Percentiles rank a stretch among this genome's conserved stretches.
Evolutionary conservation across 1,140 invertebrate genomes (phyloP).

Genomic region (Meloidogyne floridensis): DNA sequence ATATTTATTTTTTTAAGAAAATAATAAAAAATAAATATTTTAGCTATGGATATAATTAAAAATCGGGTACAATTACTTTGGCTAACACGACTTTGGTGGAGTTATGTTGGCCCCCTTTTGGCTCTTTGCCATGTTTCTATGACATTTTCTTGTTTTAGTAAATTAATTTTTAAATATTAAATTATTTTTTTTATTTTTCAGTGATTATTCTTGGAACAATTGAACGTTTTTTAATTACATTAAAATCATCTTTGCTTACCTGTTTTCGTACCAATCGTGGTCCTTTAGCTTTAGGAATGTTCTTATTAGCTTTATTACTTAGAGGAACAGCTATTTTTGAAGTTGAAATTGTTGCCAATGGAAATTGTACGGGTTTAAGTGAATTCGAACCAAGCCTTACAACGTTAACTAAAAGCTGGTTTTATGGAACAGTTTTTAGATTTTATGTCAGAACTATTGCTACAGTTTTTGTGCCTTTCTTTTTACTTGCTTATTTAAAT

Average conservation of each 20-base stretch:
- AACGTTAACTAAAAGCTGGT: conserved; percentile 37
- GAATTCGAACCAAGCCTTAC: conserved; percentile 46
- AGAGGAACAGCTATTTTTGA: conserved; percentile 53
- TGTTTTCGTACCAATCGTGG: conserved; percentile 51
- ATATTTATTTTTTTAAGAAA: too few species aligned
- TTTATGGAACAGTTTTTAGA: conserved; percentile 53
- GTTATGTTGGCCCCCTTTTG: conserved; percentile 51
- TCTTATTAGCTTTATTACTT: conserved; percentile 43
- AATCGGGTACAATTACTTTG: conserved; percentile 40
- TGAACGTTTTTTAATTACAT: conserved; percentile 53
- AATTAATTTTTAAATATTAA: not conserved
- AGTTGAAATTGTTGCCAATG: conserved; percentile 51
- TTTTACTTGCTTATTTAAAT: conserved; percentile 52
- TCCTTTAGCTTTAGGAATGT: conserved; percentile 43
- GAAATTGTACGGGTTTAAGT: conserved; percentile 49
- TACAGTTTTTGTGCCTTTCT: conserved; percentile 54
- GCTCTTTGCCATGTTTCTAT: conserved; percentile 54
- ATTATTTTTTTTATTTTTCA: not conserved
- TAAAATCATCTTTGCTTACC: conserved; percentile 41
- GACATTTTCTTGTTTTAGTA: conserved; percentile 53
- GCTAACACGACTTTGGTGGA: conserved; percentile 46
- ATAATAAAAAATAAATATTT: not conserved
- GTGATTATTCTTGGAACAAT: conserved; percentile 56
- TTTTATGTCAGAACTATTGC: conserved; percentile 45
- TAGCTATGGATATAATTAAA: conserved; percentile 16